Percentiles rank a stretch among this genome's conserved stretches.
Conservation (phyloP, 2,888 invertebrate genomes). For the Neoaliturus tenellus region DNA sequence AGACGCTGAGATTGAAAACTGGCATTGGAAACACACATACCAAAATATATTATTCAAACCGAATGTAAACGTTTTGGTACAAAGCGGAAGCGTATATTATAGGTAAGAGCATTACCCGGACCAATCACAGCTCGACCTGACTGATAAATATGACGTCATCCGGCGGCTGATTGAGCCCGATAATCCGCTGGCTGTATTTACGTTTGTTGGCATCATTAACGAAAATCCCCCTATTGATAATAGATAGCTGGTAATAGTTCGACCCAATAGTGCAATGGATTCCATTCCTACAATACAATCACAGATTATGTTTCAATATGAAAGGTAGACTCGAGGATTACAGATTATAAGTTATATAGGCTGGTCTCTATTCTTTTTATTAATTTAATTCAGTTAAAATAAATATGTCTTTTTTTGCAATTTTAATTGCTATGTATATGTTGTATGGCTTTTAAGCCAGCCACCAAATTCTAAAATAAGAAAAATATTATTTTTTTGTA, state of each 20-base stretch:
- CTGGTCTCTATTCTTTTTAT: no score
- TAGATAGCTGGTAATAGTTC: neutral
- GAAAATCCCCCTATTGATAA: neutral
- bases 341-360: no score
- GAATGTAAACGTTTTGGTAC: neutral
- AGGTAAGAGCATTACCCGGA: slow-evolving; percentile 12
- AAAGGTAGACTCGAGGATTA: no score
- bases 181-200: slow-evolving; percentile 9
- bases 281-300: no score
- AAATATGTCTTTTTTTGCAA: no score
- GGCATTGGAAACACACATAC: neutral
- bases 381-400: no score
- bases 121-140: neutral
- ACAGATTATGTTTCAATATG: no score
- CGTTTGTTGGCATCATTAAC: neutral
- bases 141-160: slow-evolving; percentile 35
- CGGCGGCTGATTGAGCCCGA: neutral
- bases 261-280: neutral
- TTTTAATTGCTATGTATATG: no score
- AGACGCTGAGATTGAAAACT: no score
- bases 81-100: slow-evolving; percentile 14
- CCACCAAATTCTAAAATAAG: no score
- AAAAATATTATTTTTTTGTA: no score
- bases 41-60: neutral
- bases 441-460: no score